These are phyloP conservation scores for Heteronetta atricapilla DNA, from an alignment of 2,113 vertebrate genomes.

Conservation along the genomic window DNA sequence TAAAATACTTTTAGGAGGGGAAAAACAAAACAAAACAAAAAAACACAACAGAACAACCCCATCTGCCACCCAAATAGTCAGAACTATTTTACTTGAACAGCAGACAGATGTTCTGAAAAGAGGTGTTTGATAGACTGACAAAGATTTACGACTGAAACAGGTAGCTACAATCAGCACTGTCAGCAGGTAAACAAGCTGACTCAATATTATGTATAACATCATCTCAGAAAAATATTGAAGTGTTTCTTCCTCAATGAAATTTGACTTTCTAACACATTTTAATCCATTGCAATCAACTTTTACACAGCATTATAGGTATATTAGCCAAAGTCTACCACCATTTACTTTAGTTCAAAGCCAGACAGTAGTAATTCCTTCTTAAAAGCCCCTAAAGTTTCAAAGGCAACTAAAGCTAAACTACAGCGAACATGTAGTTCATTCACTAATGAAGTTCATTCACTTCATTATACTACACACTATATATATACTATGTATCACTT, in stretches of 20 bases:
- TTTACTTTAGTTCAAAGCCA: neutral
- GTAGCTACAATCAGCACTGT: too few species aligned
- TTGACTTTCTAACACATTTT: neutral
- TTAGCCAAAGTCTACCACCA: neutral
- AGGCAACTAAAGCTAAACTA: neutral
- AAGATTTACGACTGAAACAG: neutral
- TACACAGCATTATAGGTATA: neutral
- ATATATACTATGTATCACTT: too few species aligned
- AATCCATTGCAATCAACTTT: neutral
- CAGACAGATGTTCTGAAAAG: neutral
- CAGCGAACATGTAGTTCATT: too few species aligned
- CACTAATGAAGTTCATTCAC: too few species aligned
- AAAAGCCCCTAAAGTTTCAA: neutral
- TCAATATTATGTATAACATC: neutral
- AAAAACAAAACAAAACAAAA: neutral
- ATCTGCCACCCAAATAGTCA: neutral
- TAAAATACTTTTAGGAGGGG: neutral
- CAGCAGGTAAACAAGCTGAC: too few species aligned
- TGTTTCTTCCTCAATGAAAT: neutral
- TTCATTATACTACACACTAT: neutral
- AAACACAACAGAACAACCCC: neutral
- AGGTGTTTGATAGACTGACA: neutral
- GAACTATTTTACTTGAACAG: neutral
- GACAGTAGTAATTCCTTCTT: neutral
- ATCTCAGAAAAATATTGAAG: neutral